Evolutionary conservation across 2,113 vertebrate genomes (phyloP), one percentile per base, ranked within the genome.

Genomic region (Dolichallabes microphthalmus): DNA sequence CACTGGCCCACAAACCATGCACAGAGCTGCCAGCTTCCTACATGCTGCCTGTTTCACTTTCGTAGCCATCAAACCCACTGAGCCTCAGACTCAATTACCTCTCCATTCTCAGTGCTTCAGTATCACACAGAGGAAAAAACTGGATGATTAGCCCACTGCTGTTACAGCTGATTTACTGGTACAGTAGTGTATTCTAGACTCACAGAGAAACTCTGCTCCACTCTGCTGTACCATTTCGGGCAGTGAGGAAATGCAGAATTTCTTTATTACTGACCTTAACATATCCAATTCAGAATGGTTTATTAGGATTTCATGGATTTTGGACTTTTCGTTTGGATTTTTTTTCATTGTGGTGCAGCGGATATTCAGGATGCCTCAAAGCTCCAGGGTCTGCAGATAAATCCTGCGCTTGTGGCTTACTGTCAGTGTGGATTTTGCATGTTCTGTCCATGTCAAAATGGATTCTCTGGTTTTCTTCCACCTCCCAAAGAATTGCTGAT

Each of bases 1-100:
- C 85, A 88, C 63, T 85, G 85, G 79, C 85, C 88, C 76, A 87
- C 85, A 77, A 85, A 73, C 69, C 22, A 53, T 76, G 22, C 79
- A 71, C 63, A 68, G 30, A 57, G 30, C 71, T 66, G 57, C 82
- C 80, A 82, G 80, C 68, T 55, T 85, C 80, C 71, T 61, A 60
- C 73, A 76, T 57, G 58, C 35, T 50, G 82, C 73, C 83, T 85
- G 77, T 84, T 78, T 52, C 27, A 73, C 83, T 88, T 76, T 86
- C 39, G 64, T 25, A 83, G 32, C 30, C 71, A 53, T 53, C 57
- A 79, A 83, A 53, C 80, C 85, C 66, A 83, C 76, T 80, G 79
- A 84, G 71, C 69, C 30, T 79, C 75, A 85, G 76, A 80, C 63
- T 85, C 52, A 39, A 80, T 79, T 78, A 71, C 30, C 32, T 71